Base-by-base conservation (phyloP, 2,888 invertebrate species). In the Drosophila borealis region DNA sequence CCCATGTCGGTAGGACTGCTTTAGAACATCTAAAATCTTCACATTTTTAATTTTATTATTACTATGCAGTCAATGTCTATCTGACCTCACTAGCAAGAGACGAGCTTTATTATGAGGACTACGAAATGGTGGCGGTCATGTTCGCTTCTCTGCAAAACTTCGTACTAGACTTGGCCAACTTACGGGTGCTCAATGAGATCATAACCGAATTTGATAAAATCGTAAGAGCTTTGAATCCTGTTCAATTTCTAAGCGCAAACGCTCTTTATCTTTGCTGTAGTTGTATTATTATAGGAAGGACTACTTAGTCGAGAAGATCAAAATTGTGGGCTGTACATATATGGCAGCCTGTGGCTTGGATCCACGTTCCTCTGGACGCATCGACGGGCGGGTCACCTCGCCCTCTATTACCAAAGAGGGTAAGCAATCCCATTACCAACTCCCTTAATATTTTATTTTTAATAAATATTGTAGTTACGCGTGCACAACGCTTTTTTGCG, bases 291-390 rank as follows among this genome's bases (percentile, higher is more conserved):
- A 94, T 37, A 89, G 74, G 4, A 89, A 93, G 0, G 93, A 95
- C 54, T 93, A 94, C 54, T 94, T 95, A 85, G 96, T 99, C 4
- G 99, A 99, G 91, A 99, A 99, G 93, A 99, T 99, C 29, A 99
- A 99, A 93, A 96, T 98, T 57, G 98, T 98, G 21, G 98, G 98
- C 61, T 97, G 97, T 94, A 98, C 98, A 0, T 99, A 98, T 89
- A 98, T 99, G 98, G 98, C 98, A 1, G 98, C 98, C 0, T 97
- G 97, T 89, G 99, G 99, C 0, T 93, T 99, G 50, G 96, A 96
- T 81, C 95, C 96, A 0, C 95, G 94, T 34, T 93, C 95, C 69
- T 93, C 95, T 59, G 89, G 86, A 0, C 13, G 14, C 2, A 0
- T 17, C 3, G 34, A 10, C n/a, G 34, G 13, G 0, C n/a, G 2